phyloP scores from a whole-genome alignment of 2,797 vertebrate species.

The Hephaestus fuliginosus region DNA sequence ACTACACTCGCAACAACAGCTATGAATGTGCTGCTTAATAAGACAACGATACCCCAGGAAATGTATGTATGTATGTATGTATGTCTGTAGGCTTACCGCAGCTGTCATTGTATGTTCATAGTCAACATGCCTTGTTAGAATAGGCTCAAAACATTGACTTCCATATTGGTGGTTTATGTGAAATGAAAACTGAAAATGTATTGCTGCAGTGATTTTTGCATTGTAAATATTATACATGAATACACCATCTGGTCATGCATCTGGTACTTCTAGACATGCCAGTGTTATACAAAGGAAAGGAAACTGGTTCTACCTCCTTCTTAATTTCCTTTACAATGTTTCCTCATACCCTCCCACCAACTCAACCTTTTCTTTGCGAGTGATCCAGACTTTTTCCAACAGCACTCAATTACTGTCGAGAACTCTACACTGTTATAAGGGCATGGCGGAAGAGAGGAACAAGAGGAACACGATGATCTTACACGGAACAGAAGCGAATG shows the following conservation, averaged over 20 bases:
- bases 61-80: constrained; percentile 10
- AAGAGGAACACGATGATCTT: constrained; percentile 66
- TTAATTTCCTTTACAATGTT: constrained; percentile 13
- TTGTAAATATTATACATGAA: constrained; percentile 58
- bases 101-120: constrained; percentile 28
- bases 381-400: constrained; percentile 52
- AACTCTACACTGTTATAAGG: constrained; percentile 51
- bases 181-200: constrained; percentile 53
- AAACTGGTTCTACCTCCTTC: constrained; percentile 47
- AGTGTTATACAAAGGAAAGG: constrained; percentile 20
- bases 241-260: constrained; percentile 66
- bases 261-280: constrained; percentile 47
- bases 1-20: not conserved
- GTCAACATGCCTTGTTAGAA: constrained; percentile 46
- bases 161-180: constrained; percentile 60
- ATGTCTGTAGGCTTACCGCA: not conserved
- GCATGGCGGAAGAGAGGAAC: constrained; percentile 40
- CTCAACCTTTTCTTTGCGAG: constrained; percentile 34
- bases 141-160: constrained; percentile 45
- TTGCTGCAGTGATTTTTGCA: constrained; percentile 46
- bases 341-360: not conserved
- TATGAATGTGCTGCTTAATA: constrained; percentile 23
- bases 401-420: constrained; percentile 60
- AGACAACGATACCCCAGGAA: constrained; percentile 11
- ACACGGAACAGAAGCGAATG: constrained; percentile 45